These are phyloP conservation scores for Ennomos erosarius DNA, from an alignment of 2,888 invertebrate species.

Conservation along the genomic window DNA sequence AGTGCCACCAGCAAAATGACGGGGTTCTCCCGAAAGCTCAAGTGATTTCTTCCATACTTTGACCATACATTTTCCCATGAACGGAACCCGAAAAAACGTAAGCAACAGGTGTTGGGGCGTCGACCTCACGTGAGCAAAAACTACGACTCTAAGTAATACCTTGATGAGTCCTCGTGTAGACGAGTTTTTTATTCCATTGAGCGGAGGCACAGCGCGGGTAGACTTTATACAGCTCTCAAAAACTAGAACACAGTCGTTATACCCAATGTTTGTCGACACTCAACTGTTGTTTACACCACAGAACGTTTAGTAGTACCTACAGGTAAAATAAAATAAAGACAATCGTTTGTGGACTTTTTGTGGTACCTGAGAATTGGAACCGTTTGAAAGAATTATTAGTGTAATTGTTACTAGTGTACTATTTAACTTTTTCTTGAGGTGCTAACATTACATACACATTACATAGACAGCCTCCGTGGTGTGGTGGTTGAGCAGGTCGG, in stretches of 20 bases:
- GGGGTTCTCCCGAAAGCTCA: constrained; percentile 1
- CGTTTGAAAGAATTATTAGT: no score
- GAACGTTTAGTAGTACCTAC: background rate
- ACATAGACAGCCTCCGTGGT: no score
- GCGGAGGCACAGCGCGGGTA: constrained; percentile 19
- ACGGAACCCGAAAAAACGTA: constrained; percentile 44
- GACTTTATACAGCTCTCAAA: constrained; percentile 15
- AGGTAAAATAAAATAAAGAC: background rate
- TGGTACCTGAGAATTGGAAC: no score
- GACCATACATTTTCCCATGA: constrained; percentile 2
- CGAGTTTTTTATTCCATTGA: constrained; percentile 34
- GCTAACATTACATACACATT: no score
- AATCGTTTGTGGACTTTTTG: no score
- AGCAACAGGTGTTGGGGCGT: constrained; percentile 52
- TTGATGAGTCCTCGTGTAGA: constrained; percentile 33
- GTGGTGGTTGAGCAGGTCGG: no score
- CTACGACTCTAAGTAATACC: constrained; percentile 40
- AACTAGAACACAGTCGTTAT: constrained; percentile 14
- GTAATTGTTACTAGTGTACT: no score
- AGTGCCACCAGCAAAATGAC: no score
- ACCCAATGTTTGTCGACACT: constrained; percentile 14
- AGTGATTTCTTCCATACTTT: constrained; percentile 2
- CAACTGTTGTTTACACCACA: background rate
- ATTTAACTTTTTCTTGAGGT: no score
- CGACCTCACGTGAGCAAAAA: constrained; percentile 49